Evolutionary conservation across 1,140 invertebrate genomes (phyloP), one percentile per base, ranked within the genome.

Genomic region (Achatina immaculata): DNA sequence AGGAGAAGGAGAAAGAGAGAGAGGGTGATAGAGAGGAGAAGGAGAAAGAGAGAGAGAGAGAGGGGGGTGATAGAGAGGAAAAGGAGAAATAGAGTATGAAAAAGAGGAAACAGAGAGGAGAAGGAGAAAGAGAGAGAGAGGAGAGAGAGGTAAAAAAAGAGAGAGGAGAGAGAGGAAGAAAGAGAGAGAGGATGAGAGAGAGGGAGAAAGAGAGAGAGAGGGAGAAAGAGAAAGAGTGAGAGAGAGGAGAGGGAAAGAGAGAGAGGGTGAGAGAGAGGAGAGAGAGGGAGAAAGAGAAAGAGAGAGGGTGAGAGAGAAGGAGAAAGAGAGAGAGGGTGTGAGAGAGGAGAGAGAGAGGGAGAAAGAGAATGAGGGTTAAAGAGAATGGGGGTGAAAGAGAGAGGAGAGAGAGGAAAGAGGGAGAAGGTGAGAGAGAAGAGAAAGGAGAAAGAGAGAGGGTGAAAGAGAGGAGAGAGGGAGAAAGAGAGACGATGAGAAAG

Each of bases 221-320:
- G n/a, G n/a, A n/a, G n/a, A n/a, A n/a, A n/a, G n/a, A n/a, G n/a
- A n/a, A n/a, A n/a, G n/a, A n/a, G n/a, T n/a, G n/a, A n/a, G n/a
- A n/a, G n/a, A n/a, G n/a, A n/a, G n/a, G n/a, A n/a, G n/a, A n/a
- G n/a, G n/a, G n/a, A n/a, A n/a, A n/a, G n/a, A n/a, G n/a, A n/a
- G n/a, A n/a, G n/a, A n/a, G n/a, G n/a, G n/a, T n/a, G n/a, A n/a
- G 71, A 48, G 71, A 24, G 34, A 24, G 71, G 66, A 79, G 48
- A 45, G 28, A 69, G 66, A 79, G 21, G 36, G 43, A 69, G 77
- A 79, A 40, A 65, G 28, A 66, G 62, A 31, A 66, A 66, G n/a
- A n/a, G n/a, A n/a, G n/a, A n/a, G n/a, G n/a, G n/a, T n/a, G n/a
- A n/a, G n/a, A n/a, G n/a, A n/a, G n/a, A n/a, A n/a, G n/a, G n/a